Conservation (phyloP, 2,888 invertebrate genomes). For the Teleogryllus oceanicus region DNA sequence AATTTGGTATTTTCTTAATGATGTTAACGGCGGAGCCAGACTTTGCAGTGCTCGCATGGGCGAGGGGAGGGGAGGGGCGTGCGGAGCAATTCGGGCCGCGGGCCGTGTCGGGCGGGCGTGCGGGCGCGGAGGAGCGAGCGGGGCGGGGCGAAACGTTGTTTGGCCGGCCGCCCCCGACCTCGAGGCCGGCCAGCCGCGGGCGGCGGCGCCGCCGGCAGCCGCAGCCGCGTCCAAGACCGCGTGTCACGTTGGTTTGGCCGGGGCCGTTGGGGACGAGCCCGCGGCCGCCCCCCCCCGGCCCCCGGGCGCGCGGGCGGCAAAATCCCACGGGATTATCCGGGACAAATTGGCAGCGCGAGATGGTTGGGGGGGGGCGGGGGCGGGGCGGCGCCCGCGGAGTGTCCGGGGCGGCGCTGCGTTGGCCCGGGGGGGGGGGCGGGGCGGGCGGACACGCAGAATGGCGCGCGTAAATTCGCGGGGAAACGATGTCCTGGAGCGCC, state of each 20-base stretch:
- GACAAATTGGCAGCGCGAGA: neutral
- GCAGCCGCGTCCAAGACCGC: neutral
- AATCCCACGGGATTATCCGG: constrained; percentile 6
- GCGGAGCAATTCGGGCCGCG: too few relatives aligned
- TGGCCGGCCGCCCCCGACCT: constrained; percentile 9
- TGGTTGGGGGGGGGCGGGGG: neutral
- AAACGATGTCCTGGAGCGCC: too few relatives aligned
- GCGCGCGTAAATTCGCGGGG: too few relatives aligned
- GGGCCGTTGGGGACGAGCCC: neutral
- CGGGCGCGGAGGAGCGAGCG: too few relatives aligned
- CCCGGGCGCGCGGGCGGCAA: neutral
- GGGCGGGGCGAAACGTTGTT: neutral
- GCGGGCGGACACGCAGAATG: too few relatives aligned
- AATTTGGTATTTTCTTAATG: too few relatives aligned
- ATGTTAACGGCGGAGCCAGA: too few relatives aligned
- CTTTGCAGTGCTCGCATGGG: too few relatives aligned
- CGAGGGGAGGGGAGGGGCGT: too few relatives aligned
- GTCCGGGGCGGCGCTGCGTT: neutral
- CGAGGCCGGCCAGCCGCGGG: neutral
- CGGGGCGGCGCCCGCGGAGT: neutral
- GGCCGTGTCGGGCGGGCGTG: too few relatives aligned
- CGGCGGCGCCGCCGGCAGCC: neutral
- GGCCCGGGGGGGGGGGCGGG: too few relatives aligned
- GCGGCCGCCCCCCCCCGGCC: neutral
- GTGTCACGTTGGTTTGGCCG: constrained; percentile 12